Conservation (phyloP, 1,140 invertebrate genomes). For the Bombus balteatus region DNA sequence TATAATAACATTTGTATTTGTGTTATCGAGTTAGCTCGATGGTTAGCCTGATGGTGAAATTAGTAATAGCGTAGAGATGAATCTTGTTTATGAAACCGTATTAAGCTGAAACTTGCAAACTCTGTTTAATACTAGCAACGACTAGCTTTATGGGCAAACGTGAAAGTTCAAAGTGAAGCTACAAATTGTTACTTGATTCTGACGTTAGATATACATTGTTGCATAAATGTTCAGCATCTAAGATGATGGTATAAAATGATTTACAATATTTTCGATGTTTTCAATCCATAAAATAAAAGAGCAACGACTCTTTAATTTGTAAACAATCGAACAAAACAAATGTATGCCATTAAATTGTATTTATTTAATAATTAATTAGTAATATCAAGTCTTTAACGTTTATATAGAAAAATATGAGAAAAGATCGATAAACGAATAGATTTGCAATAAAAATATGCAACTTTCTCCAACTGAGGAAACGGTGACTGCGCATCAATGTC, state of each 20-base stretch:
- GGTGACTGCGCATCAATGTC: conserved; percentile 31
- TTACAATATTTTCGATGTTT: too few species aligned
- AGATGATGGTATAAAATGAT: too few species aligned
- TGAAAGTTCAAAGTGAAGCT: not conserved
- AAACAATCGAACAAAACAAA: too few species aligned
- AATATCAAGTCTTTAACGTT: too few species aligned
- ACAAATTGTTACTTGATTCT: not conserved
- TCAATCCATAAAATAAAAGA: not conserved
- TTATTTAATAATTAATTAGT: too few species aligned
- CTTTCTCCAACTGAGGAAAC: conserved; percentile 25
- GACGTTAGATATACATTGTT: not conserved
- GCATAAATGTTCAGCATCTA: not conserved
- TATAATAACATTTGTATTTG: too few species aligned
- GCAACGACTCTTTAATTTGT: too few species aligned
- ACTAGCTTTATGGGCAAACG: not conserved
- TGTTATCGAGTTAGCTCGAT: not conserved
- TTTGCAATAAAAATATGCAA: not conserved
- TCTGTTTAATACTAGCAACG: not conserved
- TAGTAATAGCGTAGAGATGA: not conserved
- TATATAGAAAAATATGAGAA: not conserved
- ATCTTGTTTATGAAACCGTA: too few species aligned
- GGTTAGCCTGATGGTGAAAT: not conserved
- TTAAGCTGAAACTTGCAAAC: not conserved
- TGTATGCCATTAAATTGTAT: too few species aligned
- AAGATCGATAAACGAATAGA: not conserved